These are phyloP conservation scores for Helicoverpa assulta DNA, from an alignment of 2,888 invertebrate species.

Conservation along the genomic window DNA sequence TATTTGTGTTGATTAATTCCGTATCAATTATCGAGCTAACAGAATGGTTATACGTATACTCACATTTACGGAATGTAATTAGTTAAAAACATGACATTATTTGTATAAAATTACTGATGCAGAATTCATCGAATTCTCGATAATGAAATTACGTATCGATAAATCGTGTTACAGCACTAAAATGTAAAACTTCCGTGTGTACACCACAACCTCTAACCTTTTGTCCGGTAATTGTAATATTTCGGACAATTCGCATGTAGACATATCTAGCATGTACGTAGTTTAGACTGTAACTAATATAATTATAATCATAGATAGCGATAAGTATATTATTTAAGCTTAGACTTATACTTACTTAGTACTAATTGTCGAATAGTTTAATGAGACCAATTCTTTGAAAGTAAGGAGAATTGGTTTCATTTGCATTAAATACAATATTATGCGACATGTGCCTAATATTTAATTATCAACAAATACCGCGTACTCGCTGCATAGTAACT, in stretches of 20 bases:
- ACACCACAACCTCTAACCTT: constrained; percentile 83
- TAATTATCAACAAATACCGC: constrained; percentile 9
- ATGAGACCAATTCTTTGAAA: constrained; percentile 32
- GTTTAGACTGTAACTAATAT: constrained; percentile 37
- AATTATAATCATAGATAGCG: constrained; percentile 22
- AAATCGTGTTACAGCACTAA: constrained; percentile 17
- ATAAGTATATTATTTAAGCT: constrained; percentile 37
- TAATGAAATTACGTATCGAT: constrained; percentile 6
- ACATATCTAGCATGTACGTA: constrained; percentile 46
- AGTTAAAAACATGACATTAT: no score
- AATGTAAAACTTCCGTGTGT: constrained; percentile 54
- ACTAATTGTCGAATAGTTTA: neutral
- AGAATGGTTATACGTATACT: no score
- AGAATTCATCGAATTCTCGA: no score
- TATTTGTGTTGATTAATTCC: neutral
- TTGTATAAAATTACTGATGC: no score
- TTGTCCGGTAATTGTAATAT: constrained; percentile 69
- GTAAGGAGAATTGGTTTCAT: constrained; percentile 26
- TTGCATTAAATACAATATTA: constrained; percentile 1
- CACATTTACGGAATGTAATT: no score
- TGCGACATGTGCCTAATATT: neutral
- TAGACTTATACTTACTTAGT: constrained; percentile 29
- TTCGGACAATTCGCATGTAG: constrained; percentile 59
- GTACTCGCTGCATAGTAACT: constrained; percentile 4
- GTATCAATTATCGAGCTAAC: neutral